Evolutionary conservation across 1,140 invertebrate genomes (phyloP).

Genomic region (Drosophila orena): DNA sequence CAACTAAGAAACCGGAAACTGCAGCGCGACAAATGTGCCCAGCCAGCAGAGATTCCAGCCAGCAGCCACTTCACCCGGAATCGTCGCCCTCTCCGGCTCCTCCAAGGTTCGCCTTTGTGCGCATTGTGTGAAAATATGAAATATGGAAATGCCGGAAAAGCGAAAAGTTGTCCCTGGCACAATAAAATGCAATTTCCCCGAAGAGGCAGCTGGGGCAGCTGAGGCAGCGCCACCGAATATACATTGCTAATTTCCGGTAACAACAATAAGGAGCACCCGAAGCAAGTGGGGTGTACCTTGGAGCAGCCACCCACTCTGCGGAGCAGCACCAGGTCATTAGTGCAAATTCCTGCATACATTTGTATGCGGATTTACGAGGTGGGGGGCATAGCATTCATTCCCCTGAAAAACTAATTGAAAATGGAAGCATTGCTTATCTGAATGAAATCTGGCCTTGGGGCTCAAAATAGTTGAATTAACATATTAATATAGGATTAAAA

Average conservation of each 20-base stretch:
- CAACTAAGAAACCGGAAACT: slow-evolving; percentile 56
- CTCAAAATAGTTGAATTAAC: slow-evolving; percentile 4
- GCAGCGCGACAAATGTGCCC: slow-evolving; percentile 66
- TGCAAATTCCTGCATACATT: slow-evolving; percentile 35
- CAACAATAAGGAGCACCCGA: slow-evolving; percentile 45
- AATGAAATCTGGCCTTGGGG: neutral
- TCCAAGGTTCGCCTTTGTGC: slow-evolving; percentile 36
- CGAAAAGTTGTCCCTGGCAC: slow-evolving; percentile 55
- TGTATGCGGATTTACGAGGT: slow-evolving; percentile 13
- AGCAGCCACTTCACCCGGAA: neutral
- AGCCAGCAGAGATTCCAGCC: slow-evolving; percentile 17
- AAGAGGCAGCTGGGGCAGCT: slow-evolving; percentile 22
- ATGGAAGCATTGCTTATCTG: neutral
- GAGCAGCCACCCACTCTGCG: neutral
- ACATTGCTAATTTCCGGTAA: slow-evolving; percentile 60
- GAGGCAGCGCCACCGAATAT: slow-evolving; percentile 31
- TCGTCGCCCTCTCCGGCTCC: neutral
- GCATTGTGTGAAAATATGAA: slow-evolving; percentile 62
- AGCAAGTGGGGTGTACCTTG: neutral
- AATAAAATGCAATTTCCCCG: slow-evolving; percentile 70
- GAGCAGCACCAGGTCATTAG: slow-evolving; percentile 29
- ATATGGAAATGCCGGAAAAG: slow-evolving; percentile 63
- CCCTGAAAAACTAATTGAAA: slow-evolving; percentile 27
- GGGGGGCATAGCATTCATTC: neutral
- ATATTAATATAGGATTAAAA: neutral